These are phyloP conservation scores for Vicugna pacos DNA, from an alignment of 2,113 vertebrate species.

Conservation along the genomic window DNA sequence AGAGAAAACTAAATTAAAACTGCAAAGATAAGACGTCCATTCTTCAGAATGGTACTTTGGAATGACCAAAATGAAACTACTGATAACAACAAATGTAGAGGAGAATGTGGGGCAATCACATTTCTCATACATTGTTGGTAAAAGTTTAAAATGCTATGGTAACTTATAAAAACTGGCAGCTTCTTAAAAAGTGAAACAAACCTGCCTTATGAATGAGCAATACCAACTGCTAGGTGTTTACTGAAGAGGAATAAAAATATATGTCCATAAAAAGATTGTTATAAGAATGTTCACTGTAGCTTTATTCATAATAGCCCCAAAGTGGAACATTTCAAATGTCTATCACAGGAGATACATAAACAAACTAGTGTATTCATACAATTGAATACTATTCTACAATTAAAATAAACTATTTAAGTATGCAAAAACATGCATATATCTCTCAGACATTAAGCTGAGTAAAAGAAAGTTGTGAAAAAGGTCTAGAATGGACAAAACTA, in stretches of 20 bases:
- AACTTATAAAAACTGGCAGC: background rate
- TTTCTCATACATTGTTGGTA: conserved; percentile 11
- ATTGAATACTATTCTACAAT: background rate
- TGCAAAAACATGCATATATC: conserved; percentile 25
- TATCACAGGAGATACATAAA: background rate
- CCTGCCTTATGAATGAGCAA: background rate
- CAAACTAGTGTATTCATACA: background rate
- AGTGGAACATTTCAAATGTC: conserved; percentile 5
- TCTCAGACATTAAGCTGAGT: background rate
- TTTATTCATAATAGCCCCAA: background rate
- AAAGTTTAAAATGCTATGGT: conserved; percentile 36
- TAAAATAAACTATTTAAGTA: background rate
- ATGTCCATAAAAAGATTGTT: background rate
- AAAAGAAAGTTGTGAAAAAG: conserved; percentile 39
- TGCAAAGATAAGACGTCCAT: background rate
- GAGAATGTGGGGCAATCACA: background rate
- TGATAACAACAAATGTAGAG: background rate
- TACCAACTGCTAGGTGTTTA: background rate
- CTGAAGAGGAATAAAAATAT: conserved; percentile 4
- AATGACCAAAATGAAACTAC: conserved; percentile 26
- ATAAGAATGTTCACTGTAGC: background rate
- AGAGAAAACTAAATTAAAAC: conserved; percentile 7
- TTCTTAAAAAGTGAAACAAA: background rate
- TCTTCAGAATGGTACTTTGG: background rate
- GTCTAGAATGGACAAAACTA: conserved; percentile 8